Percentiles rank a stretch among this genome's conserved stretches.
Evolutionary conservation across 2,888 invertebrate genomes (phyloP).

Genomic region (Nomada goodeniana): DNA sequence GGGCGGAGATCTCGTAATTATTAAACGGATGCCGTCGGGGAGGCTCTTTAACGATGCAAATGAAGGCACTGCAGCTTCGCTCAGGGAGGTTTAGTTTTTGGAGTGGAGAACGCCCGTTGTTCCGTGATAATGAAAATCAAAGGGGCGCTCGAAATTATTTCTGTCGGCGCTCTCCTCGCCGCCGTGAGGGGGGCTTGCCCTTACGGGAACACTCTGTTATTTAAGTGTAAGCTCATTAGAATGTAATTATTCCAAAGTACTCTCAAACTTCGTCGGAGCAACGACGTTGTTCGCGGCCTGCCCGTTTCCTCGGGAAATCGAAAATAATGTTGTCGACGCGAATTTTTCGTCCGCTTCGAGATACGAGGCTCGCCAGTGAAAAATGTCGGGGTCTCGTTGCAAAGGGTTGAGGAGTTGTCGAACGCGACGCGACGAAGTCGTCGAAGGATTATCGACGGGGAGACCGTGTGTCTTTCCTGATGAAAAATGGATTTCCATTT

Average conservation of each 20-base stretch:
- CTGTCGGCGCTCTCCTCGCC: slow-evolving; percentile 3
- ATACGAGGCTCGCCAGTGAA: too few relatives aligned
- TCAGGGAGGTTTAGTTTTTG: background rate
- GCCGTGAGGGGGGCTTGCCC: background rate
- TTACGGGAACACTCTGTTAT: slow-evolving; percentile 10
- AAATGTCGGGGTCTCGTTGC: background rate
- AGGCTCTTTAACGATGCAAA: slow-evolving; percentile 23
- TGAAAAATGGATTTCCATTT: slow-evolving; percentile 68
- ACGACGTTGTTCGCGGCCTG: background rate
- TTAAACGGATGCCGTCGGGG: background rate
- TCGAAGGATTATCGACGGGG: slow-evolving; percentile 21
- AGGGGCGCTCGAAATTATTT: slow-evolving; percentile 20
- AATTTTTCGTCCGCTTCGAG: slow-evolving; percentile 1
- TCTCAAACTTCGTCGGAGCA: slow-evolving; percentile 5
- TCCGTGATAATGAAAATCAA: slow-evolving; percentile 16
- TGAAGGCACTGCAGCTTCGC: background rate
- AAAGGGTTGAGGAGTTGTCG: background rate
- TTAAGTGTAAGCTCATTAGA: slow-evolving; percentile 23
- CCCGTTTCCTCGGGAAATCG: background rate
- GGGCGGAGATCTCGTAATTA: background rate
- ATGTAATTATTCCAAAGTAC: slow-evolving; percentile 23
- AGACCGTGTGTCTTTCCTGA: slow-evolving; percentile 22
- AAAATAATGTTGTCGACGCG: background rate
- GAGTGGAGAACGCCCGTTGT: background rate
- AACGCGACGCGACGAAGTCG: background rate